Evolutionary conservation across 1,140 invertebrate genomes (phyloP).

Genomic region (Calliopsis andreniformis): DNA sequence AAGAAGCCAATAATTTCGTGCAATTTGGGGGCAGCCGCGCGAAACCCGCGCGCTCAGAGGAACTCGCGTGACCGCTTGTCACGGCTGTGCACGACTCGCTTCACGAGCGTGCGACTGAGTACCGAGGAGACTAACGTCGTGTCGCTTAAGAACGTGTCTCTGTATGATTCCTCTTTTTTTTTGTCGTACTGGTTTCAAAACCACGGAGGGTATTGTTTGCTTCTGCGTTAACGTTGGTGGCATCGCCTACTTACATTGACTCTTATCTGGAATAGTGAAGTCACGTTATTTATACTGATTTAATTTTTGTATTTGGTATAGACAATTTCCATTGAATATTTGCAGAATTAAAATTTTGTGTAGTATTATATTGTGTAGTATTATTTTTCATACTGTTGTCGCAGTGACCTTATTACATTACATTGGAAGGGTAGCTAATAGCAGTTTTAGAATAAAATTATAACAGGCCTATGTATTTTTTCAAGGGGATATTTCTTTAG

Average conservation of each 20-base stretch:
- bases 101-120: constrained; percentile 70
- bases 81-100: constrained; percentile 48
- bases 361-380: no score
- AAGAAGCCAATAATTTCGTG: constrained; percentile 81
- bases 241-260: neutral
- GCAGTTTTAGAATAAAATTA: no score
- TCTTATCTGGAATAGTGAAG: neutral
- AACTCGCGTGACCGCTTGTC: constrained; percentile 72
- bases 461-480: no score
- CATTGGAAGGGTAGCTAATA: no score
- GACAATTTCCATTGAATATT: no score
- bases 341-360: no score
- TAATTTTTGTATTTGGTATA: no score
- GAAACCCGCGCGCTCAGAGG: constrained; percentile 67
- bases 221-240: neutral
- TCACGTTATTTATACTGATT: no score
- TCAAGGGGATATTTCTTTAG: no score
- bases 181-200: neutral
- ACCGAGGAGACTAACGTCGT: constrained; percentile 51
- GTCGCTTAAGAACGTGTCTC: constrained; percentile 4
- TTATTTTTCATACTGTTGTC: no score
- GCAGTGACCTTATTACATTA: no score
- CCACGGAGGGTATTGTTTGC: neutral
- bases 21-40: constrained; percentile 80
- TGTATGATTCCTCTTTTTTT: constrained; percentile 6